A percentile compares a stretch with the other conserved stretches of the same genome.
Conservation (phyloP, 2,797 vertebrate genomes). For the Melanotaenia parkinsoni region DNA sequence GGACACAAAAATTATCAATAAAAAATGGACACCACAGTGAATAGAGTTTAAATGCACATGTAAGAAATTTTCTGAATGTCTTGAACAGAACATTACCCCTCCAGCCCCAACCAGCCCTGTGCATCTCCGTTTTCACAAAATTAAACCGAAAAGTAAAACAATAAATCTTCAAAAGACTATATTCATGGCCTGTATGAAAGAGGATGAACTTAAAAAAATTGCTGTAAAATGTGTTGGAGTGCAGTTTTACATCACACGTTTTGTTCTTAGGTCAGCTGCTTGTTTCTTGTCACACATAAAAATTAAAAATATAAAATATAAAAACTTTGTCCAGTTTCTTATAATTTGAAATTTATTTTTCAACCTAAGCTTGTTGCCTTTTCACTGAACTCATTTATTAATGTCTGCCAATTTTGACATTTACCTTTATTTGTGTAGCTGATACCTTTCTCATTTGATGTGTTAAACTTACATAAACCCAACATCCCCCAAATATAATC, state of each 20-base stretch:
- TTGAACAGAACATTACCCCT: neutral
- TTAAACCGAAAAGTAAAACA: neutral
- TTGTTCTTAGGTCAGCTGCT: neutral
- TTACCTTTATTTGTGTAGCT: neutral
- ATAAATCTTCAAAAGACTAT: neutral
- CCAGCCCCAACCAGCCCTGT: neutral
- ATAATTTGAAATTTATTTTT: neutral
- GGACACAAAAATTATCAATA: too few species aligned
- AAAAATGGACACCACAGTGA: too few species aligned
- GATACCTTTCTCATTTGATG: constrained; percentile 4
- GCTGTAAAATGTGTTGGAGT: neutral
- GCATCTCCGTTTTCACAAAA: neutral
- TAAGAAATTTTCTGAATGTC: neutral
- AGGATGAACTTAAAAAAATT: neutral
- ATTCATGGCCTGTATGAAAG: neutral
- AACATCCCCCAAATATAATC: constrained; percentile 1
- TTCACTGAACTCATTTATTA: neutral
- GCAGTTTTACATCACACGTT: neutral
- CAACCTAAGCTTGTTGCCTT: neutral
- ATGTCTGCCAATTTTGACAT: neutral
- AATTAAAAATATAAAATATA: neutral
- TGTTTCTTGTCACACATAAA: neutral
- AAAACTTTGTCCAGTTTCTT: neutral
- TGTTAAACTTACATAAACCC: constrained; percentile 18
- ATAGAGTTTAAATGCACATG: neutral